phyloP scores from a whole-genome alignment of 2,113 vertebrate species.

The Lontra canadensis region DNA sequence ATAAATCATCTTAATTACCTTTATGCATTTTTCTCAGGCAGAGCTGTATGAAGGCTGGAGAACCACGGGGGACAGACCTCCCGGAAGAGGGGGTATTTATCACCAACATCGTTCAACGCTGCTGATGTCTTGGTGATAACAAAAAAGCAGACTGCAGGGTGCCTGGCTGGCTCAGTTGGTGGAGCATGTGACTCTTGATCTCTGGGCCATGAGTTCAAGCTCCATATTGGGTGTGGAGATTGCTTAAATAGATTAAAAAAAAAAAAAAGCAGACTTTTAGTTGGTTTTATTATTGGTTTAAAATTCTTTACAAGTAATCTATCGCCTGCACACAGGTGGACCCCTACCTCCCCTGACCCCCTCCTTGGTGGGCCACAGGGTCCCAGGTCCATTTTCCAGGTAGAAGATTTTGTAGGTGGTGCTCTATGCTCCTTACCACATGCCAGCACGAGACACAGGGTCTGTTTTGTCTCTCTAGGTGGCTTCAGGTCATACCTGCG shows the following conservation, averaged over 20 bases:
- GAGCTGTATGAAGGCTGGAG: neutral
- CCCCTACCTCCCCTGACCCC: neutral
- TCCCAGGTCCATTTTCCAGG: neutral
- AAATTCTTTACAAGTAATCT: neutral
- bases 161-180: no score
- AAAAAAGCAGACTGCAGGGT: neutral
- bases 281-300: neutral
- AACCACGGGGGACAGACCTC: neutral
- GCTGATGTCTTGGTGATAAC: neutral
- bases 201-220: no score
- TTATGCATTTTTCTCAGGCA: neutral
- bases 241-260: no score
- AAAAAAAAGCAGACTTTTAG: neutral
- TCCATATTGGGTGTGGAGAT: no score
- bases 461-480: neutral
- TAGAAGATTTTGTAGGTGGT: neutral
- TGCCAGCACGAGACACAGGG: rapidly evolving
- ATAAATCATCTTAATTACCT: neutral
- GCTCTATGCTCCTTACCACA: rapidly evolving
- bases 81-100: neutral
- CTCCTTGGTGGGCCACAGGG: neutral
- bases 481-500: neutral
- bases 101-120: neutral
- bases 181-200: no score
- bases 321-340: neutral